Evolutionary conservation across 2,113 vertebrate species (phyloP), one percentile per base, ranked within the genome.

Genomic region (Melozone crissalis): DNA sequence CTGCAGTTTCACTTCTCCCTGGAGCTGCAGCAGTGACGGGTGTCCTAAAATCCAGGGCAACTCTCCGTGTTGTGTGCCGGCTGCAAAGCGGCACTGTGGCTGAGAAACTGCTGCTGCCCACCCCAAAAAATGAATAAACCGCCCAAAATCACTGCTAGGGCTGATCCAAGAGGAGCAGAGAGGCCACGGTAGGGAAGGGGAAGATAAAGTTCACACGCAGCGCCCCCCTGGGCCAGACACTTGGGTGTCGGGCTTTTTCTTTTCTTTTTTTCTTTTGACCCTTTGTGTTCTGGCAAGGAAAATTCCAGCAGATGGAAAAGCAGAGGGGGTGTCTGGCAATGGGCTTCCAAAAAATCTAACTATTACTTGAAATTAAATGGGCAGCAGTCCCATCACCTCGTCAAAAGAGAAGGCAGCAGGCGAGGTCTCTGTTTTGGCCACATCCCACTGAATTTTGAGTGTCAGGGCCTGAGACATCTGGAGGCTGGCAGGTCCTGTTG

Each of bases 61-160:
- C 11, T 18, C n/a, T 16, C 57, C 8, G 39, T 13, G 10, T 11
- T 3, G 1, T 18, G 33, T 13, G 20, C 49, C 0, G 0, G 30
- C 59, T 72, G 21, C 5, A 9, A 24, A 26, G 26, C 51, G 19
- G 37, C 10, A 20, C 24, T 4, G 1, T 4, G 5, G 27, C 65
- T 33, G 20, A 24, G 15, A 68, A 57, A 59, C 28, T 41, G 17
- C 75, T 39, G 43, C 5, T 90, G 54, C 26, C 4, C 37, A 47
- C 30, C 18, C n/a, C 28, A 81, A 68, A 93, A 62, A 31, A 16
- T 4, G 1, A 41, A 46, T 15, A 52, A 71, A 21, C 6, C 37
- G 12, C 43, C 27, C 28, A 23, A 57, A 91, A 81, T 77, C 89
- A 31, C 37, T 1, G 15, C 74, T 19, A 43, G 52, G 24, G 54